Evolutionary conservation across 2,888 invertebrate genomes (phyloP), one percentile per base, ranked within the genome.

Genomic region (Yponomeuta cagnagella): DNA sequence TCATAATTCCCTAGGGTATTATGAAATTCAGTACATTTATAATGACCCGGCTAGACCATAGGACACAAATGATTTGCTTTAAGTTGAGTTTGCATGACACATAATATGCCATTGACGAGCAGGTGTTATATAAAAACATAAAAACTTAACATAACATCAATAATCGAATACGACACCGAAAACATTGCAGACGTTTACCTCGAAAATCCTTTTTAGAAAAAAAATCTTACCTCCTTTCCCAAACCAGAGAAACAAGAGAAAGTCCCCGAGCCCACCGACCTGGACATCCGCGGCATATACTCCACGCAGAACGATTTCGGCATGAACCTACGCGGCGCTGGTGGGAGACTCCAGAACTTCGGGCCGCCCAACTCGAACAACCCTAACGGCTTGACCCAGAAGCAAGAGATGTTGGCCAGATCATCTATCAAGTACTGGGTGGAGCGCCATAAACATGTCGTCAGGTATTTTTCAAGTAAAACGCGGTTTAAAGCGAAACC

Each of bases 391-490:
- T 87, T 97, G 70, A 95, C 95, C 0, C 95, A 95, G 82, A 97
- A 97, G 79, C 97, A 97, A 80, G 97, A 97, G 84, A 93, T 96
- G 89, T 92, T 97, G 86, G 97, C 97, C 1, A 93, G 97, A 75
- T 97, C 96, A 52, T 96, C 97, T 30, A 97, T 97, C 78, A 97
- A 97, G 79, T 97, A 97, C 80, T 97, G 97, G 97, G 97, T 97
- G 48, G 97, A 97, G 80, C 90, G 97, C 63, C 97, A 97, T 82
- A 97, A 97, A 86, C 97, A 97, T 80, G 96, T 97, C 71, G 97
- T 97, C 66, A 95, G 96, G 97, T 97, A 82, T 58, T 43, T 8
- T 8, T 6, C 5, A 37, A 37, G 0, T 37, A 23, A 37, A 37
- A 4, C 37, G 23, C 23, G 23, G 23, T 23, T 23, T 1, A 23